Evolutionary conservation across 30 jellyfish, hydroid and myxozoan genomes (phyloP).

Genomic region (Aurelia coerulea): DNA sequence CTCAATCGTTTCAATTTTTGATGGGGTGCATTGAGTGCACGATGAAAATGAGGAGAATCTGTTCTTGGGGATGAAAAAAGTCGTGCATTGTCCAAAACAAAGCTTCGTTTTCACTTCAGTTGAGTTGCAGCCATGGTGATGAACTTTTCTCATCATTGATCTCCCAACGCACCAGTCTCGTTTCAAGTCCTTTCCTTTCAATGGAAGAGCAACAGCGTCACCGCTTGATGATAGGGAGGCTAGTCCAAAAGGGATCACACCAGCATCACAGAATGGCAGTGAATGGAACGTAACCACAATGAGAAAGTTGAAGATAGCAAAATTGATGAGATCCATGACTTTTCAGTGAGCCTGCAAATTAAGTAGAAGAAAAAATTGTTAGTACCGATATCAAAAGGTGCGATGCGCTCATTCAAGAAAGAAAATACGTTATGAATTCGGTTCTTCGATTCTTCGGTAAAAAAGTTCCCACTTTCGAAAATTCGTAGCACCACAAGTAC

Average conservation of each 20-base stretch:
- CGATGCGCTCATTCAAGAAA: no score
- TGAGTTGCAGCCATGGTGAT: constrained; percentile 75
- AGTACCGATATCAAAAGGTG: no score
- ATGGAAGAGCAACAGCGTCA: constrained; percentile 42
- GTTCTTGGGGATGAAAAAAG: constrained; percentile 69
- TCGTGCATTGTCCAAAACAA: constrained; percentile 88
- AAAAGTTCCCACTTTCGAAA: no score
- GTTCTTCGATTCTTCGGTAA: no score
- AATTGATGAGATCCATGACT: no score
- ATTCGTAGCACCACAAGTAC: no score
- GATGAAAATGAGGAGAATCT: constrained; percentile 43
- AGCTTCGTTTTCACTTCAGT: constrained; percentile 70
- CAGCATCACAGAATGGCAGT: neutral
- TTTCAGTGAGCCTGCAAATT: no score
- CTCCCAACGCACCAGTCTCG: constrained; percentile 88
- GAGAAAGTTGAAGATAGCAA: no score
- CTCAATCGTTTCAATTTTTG: constrained; percentile 53
- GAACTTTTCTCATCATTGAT: constrained; percentile 58
- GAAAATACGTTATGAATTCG: no score
- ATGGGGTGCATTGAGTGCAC: constrained; percentile 79
- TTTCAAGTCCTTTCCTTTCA: constrained; percentile 66
- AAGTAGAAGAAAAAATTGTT: no score
- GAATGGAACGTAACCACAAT: neutral
- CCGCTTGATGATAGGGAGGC: constrained; percentile 17
- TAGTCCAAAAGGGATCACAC: constrained; percentile 40